Evolutionary conservation across 1,140 invertebrate genomes (phyloP), one percentile per base, ranked within the genome.

Genomic region (Procambarus virginalis): DNA sequence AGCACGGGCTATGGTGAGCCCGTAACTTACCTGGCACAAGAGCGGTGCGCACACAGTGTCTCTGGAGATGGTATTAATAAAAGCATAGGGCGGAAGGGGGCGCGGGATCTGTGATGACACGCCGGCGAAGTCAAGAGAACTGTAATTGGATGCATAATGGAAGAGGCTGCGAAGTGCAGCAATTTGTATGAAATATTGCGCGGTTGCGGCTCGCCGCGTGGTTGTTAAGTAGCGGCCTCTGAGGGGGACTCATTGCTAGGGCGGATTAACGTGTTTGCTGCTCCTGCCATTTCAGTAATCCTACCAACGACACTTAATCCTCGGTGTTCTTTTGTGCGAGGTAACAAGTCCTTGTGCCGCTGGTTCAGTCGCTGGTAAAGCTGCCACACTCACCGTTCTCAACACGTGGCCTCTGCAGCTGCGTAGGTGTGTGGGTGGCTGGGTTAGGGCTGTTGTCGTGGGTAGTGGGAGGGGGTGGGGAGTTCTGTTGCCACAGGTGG

Each of bases 131-230:
- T 34, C 68, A 9, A 34, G 22, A 5, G 5, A 73, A 73, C 68
- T 73, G 68, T 73, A 73, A 73, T 73, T 73, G 68, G 68, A 34
- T 73, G 22, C 68, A 34, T 73, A 73, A 34, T 73, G 68, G 68
- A 73, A 34, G 68, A 73, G 68, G 68, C 68, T 6, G 68, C 68
- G 68, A 73, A 73, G 68, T 73, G n/a, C 68, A 73, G 22, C n/a
- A 73, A 73, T 73, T 73, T 34, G 68, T 73, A 73, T 73, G 68
- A 73, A 73, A 34, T 34, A 73, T 73, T 73, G n/a, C 22, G 5
- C 6, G 68, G 22, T 73, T 9, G 68, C 17, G 17, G 64, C 60
- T 64, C 12, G 60, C 17, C 17, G 17, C 17, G 60, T 17, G 20
- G 60, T 64, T 12, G 1, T 58, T 20, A 64, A 64, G 60, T 64